These are phyloP conservation scores for Saturnia japonica DNA, from an alignment of 2,888 invertebrate species.

Conservation along the genomic window DNA sequence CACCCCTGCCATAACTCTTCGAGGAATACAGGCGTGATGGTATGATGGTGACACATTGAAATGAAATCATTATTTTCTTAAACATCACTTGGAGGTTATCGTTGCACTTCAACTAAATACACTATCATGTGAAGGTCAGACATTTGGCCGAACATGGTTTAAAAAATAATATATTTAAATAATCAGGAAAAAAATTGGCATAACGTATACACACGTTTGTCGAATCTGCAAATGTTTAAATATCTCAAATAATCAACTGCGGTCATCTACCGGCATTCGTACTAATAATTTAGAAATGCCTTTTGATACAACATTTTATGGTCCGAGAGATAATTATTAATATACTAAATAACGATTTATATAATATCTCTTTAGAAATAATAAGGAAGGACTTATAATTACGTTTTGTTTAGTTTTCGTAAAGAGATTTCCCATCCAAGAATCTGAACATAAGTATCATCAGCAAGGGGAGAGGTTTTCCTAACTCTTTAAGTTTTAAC, in stretches of 20 bases:
- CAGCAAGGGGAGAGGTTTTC: too few relatives aligned
- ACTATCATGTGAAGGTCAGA: neutral
- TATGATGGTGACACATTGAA: too few relatives aligned
- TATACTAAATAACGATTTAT: neutral
- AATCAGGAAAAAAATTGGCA: neutral
- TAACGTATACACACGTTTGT: neutral
- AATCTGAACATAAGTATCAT: neutral
- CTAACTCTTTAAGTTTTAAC: too few relatives aligned
- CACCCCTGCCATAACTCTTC: too few relatives aligned
- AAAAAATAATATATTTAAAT: neutral
- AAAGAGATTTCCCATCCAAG: neutral
- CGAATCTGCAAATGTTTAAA: neutral
- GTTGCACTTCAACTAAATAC: neutral
- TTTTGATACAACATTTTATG: slow-evolving; percentile 6
- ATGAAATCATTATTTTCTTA: too few relatives aligned
- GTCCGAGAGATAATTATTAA: slow-evolving; percentile 3
- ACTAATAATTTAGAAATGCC: slow-evolving; percentile 9
- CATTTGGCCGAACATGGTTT: neutral
- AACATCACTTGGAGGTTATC: neutral
- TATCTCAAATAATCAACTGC: slow-evolving; percentile 2
- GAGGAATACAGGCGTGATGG: too few relatives aligned
- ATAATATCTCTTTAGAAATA: neutral
- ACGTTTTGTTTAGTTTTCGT: too few relatives aligned
- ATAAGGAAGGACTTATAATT: neutral
- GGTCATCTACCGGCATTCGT: neutral